These are phyloP conservation scores for Pristiophorus japonicus DNA, from an alignment of 2,113 vertebrate species.

Conservation along the genomic window DNA sequence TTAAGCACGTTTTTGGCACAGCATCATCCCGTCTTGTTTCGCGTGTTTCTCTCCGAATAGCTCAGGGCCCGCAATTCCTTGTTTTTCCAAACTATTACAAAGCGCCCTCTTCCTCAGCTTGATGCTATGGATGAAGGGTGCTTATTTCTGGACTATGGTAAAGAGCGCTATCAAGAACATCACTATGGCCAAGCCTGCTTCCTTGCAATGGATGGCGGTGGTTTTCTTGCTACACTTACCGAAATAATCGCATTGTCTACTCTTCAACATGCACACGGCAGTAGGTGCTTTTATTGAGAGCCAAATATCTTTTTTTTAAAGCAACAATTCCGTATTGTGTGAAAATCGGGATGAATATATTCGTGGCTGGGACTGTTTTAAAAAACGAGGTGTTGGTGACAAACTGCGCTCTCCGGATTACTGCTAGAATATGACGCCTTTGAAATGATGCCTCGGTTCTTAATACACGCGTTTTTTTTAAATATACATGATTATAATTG, in stretches of 20 bases:
- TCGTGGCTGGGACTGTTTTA: neutral
- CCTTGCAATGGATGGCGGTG: too few relatives aligned
- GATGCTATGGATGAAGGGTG: neutral
- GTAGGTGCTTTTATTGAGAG: neutral
- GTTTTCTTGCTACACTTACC: neutral
- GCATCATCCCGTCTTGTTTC: too few relatives aligned
- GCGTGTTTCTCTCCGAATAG: neutral
- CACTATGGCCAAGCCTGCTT: too few relatives aligned
- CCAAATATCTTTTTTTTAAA: too few relatives aligned
- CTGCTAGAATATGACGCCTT: neutral
- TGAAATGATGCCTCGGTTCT: too few relatives aligned
- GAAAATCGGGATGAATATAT: neutral
- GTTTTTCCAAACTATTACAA: neutral
- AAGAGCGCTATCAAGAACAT: too few relatives aligned
- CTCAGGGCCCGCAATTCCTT: neutral
- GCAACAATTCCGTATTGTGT: neutral
- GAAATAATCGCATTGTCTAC: neutral
- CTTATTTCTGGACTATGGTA: neutral
- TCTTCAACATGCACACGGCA: too few relatives aligned
- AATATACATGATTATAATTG: neutral
- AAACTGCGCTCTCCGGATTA: too few relatives aligned
- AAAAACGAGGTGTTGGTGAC: neutral
- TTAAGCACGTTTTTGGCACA: too few relatives aligned
- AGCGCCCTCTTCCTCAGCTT: neutral
- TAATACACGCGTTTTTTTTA: neutral